Evolutionary conservation across 2,797 vertebrate genomes (phyloP).

Genomic region (Gobionotothen gibberifrons): DNA sequence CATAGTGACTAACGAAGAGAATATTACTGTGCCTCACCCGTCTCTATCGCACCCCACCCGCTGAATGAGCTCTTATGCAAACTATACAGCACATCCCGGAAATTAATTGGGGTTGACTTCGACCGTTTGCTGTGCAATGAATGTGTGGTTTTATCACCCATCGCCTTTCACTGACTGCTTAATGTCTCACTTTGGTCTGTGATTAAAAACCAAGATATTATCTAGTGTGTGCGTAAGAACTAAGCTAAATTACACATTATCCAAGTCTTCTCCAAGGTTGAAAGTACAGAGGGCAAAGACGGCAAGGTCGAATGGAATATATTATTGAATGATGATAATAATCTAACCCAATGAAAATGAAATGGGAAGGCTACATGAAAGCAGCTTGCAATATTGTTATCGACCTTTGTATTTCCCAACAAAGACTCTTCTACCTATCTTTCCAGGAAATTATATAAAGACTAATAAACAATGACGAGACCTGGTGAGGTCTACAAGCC

Average conservation of each 20-base stretch:
- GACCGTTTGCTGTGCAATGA: constrained; percentile 32
- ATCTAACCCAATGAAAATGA: not conserved
- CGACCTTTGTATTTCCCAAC: not conserved
- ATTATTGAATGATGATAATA: constrained; percentile 23
- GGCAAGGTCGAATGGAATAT: constrained; percentile 1
- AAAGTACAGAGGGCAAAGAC: constrained; percentile 1
- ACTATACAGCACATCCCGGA: constrained; percentile 46
- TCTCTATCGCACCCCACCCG: constrained; percentile 28
- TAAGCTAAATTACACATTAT: constrained; percentile 13
- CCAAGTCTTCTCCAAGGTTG: not conserved
- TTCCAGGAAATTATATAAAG: not conserved
- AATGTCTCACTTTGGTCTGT: constrained; percentile 45
- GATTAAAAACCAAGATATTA: constrained; percentile 59
- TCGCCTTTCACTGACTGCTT: constrained; percentile 40
- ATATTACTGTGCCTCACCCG: constrained; percentile 42
- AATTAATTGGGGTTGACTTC: constrained; percentile 63
- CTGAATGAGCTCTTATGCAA: constrained; percentile 49
- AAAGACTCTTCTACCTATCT: not conserved
- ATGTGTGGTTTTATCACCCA: constrained; percentile 53
- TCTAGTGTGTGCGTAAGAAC: constrained; percentile 21
- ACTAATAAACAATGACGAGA: not conserved
- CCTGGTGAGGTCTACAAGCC: not conserved
- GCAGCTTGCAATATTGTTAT: not conserved
- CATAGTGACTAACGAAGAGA: constrained; percentile 32
- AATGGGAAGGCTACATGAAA: not conserved